Conservation (phyloP, 2,888 invertebrate species). For the Empis stercorea region DNA sequence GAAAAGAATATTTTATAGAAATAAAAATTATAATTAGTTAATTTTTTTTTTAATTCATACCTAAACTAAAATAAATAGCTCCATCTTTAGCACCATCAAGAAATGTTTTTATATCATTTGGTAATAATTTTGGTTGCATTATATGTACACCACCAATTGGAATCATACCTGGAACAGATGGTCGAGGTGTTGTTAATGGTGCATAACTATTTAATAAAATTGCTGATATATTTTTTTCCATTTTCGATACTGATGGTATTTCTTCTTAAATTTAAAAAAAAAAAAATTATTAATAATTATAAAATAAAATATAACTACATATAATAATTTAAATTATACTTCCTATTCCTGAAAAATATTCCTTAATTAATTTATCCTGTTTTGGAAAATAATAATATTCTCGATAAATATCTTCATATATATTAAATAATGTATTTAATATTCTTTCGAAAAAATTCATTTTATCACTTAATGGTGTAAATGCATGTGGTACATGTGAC, state of each 20-base stretch:
- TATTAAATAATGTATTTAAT: constrained; percentile 35
- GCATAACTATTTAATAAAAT: constrained; percentile 40
- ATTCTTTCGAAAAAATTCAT: constrained; percentile 43
- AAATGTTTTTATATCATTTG: constrained; percentile 31
- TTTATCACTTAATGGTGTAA: constrained; percentile 35
- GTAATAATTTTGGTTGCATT: constrained; percentile 28
- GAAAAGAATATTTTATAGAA: neutral
- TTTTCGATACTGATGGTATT: constrained; percentile 31
- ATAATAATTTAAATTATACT: constrained; percentile 14
- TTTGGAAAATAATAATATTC: constrained; percentile 27
- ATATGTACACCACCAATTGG: constrained; percentile 45
- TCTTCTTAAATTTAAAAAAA: constrained; percentile 16
- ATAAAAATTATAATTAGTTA: neutral
- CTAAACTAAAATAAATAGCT: constrained; percentile 39
- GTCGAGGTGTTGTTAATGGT: constrained; percentile 35
- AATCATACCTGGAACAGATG: constrained; percentile 36
- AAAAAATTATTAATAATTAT: too few species aligned
- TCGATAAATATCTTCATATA: constrained; percentile 27
- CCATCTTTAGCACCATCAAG: constrained; percentile 35
- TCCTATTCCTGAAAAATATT: constrained; percentile 25
- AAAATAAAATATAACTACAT: neutral
- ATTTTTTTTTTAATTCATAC: constrained; percentile 13
- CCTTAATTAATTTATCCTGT: constrained; percentile 27
- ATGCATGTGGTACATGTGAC: constrained; percentile 39
- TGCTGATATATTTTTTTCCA: constrained; percentile 38